A percentile compares a stretch with the other conserved stretches of the same genome.
phyloP scores from a whole-genome alignment of 2,888 invertebrate genomes.

The Thecocarcelia acutangulata region DNA sequence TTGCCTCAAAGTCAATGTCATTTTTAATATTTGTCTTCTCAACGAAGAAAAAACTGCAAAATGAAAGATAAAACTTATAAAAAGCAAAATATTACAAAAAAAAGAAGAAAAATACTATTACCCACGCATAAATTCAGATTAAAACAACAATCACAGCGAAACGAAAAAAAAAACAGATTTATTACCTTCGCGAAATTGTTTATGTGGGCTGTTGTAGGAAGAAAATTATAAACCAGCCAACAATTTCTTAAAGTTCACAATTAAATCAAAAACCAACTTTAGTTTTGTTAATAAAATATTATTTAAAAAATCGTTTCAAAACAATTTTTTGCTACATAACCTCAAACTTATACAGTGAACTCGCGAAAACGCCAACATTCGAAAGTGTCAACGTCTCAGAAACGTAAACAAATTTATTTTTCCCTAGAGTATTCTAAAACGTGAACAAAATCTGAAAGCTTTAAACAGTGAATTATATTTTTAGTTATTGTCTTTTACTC shows the following conservation, averaged over 20 bases:
- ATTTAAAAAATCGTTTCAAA: too few relatives aligned
- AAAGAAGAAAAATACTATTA: constrained; percentile 26
- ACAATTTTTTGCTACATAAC: too few relatives aligned
- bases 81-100: background rate
- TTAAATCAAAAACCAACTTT: background rate
- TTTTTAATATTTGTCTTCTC: constrained; percentile 29
- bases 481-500: too few relatives aligned
- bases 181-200: constrained; percentile 43
- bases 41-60: constrained; percentile 18
- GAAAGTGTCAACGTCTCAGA: too few relatives aligned
- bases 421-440: too few relatives aligned
- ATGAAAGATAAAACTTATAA: constrained; percentile 6
- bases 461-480: too few relatives aligned
- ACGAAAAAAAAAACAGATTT: constrained; percentile 19
- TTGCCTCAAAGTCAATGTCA: constrained; percentile 65
- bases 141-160: constrained; percentile 19
- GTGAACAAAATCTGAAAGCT: too few relatives aligned
- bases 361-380: too few relatives aligned
- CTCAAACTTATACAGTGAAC: too few relatives aligned
- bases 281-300: too few relatives aligned
- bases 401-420: too few relatives aligned
- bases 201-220: constrained; percentile 41
- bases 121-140: constrained; percentile 38
- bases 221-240: constrained; percentile 38
- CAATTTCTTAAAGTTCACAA: constrained; percentile 2